Base-by-base conservation (phyloP, 2,888 invertebrate genomes). In the Cataglyphis rosenhaueri region DNA sequence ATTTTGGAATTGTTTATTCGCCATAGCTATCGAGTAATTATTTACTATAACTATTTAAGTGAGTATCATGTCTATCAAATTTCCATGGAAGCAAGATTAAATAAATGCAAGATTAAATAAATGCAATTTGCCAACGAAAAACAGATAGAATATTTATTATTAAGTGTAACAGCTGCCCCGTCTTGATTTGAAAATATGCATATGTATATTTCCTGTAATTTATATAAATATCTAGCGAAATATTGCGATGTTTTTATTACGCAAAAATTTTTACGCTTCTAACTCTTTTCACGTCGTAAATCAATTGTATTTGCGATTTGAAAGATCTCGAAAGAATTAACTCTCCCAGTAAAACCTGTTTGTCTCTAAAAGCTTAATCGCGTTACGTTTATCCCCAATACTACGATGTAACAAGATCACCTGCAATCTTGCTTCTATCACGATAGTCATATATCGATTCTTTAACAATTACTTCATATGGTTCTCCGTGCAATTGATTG, bases 381-480 rank as follows among this genome's bases (percentile, higher is more conserved):
- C 29, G 35, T 76, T 55, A 65, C 12, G n/a, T 25, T 76, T 57
- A 66, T 1, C 29, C 18, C 29, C 29, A 15, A 76, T 66, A 66
- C 15, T 41, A 29, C 55, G n/a, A 65, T n/a, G 18, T 59, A 78
- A 70, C 71, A 59, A 79, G 70, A 59, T 78, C 68, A 68, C 18
- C 18, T 41, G 32, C 59, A 78, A 32, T 59, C 57, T 44, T 70
- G 55, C 59, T 48, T 70, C 41, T 44, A 70, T 59, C 18, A 48
- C 25, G 70, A 59, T 44, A 70, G 25, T 35, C 44, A 59, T 29
- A 61, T 79, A 79, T 71, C 44, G 78, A 79, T 79, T 59, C 44
- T 71, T 79, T 48, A 71, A 71, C 71, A 79, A 79, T 79, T 59
- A 79, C 71, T 71, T 79, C 59, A 71, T 79, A 79, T 25, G 48